Evolutionary conservation across 2,888 invertebrate genomes (phyloP).

Genomic region (Apamea sordens): DNA sequence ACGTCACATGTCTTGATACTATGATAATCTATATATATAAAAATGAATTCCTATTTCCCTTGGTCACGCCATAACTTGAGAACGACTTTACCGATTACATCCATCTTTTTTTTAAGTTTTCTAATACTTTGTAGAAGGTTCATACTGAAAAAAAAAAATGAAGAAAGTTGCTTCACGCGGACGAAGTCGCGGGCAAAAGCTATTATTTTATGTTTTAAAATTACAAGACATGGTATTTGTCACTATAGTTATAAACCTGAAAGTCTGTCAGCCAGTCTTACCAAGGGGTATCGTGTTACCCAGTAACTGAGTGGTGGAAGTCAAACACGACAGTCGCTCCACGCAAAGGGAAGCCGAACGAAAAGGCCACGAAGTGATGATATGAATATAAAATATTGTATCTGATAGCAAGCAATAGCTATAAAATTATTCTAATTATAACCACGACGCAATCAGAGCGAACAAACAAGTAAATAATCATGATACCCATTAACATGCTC

Average conservation of each 20-base stretch:
- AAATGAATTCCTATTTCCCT: too few species aligned
- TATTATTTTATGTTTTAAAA: conserved; percentile 7
- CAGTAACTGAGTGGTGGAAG: neutral
- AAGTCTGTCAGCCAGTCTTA: too few species aligned
- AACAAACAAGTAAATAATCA: conserved; percentile 33
- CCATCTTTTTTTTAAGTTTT: too few species aligned
- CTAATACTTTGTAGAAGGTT: too few species aligned
- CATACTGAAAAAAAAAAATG: too few species aligned
- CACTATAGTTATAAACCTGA: too few species aligned
- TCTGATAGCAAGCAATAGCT: conserved; percentile 9
- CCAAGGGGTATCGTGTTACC: neutral
- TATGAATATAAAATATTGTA: neutral
- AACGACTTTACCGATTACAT: too few species aligned
- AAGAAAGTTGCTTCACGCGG: too few species aligned
- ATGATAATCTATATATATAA: too few species aligned
- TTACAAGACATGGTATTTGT: neutral
- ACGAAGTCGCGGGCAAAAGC: too few species aligned
- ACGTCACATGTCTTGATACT: conserved; percentile 30
- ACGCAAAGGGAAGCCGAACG: neutral
- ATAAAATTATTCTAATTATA: conserved; percentile 28
- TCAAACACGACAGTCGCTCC: neutral
- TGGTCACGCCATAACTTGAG: too few species aligned
- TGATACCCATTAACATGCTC: conserved; percentile 24
- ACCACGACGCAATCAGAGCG: conserved; percentile 26
- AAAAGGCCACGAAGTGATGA: neutral